Evolutionary conservation across 1,140 invertebrate genomes (phyloP).

Genomic region (Sminthurides bifidus): DNA sequence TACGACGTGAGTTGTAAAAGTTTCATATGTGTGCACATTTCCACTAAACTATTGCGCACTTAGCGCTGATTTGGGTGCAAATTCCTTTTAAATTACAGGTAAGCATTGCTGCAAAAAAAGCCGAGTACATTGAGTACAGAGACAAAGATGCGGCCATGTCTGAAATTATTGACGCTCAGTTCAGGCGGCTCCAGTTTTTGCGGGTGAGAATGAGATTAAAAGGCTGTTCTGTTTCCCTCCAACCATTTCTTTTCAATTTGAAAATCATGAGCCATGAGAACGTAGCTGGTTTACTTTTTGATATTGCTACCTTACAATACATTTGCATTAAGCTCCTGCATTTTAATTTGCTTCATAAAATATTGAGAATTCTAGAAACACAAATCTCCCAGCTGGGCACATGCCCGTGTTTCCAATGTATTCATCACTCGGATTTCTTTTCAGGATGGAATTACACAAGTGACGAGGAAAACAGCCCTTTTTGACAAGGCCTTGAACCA

Average conservation of each 20-base stretch:
- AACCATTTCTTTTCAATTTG: too few relatives aligned
- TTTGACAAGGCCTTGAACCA: conserved; percentile 12
- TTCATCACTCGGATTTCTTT: too few relatives aligned
- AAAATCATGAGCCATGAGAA: too few relatives aligned
- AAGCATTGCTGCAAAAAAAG: background rate
- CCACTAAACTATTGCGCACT: background rate
- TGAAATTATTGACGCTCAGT: conserved; percentile 13
- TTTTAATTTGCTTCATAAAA: too few relatives aligned
- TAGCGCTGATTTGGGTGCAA: background rate
- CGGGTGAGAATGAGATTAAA: too few relatives aligned
- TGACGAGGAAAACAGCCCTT: background rate
- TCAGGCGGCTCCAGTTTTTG: conserved; percentile 6
- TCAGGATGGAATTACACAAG: conserved; percentile 7
- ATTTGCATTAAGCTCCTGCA: background rate
- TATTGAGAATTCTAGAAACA: too few relatives aligned
- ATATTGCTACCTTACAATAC: too few relatives aligned
- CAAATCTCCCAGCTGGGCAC: too few relatives aligned
- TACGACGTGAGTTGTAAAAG: conserved; percentile 16
- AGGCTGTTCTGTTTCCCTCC: too few relatives aligned
- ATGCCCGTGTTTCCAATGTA: too few relatives aligned
- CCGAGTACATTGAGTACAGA: conserved; percentile 6
- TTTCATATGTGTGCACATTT: background rate
- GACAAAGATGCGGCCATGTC: conserved; percentile 13
- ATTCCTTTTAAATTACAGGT: background rate
- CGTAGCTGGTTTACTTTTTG: too few relatives aligned